These are phyloP conservation scores for Murina feae DNA, from an alignment of 2,113 vertebrate genomes.

Conservation along the genomic window DNA sequence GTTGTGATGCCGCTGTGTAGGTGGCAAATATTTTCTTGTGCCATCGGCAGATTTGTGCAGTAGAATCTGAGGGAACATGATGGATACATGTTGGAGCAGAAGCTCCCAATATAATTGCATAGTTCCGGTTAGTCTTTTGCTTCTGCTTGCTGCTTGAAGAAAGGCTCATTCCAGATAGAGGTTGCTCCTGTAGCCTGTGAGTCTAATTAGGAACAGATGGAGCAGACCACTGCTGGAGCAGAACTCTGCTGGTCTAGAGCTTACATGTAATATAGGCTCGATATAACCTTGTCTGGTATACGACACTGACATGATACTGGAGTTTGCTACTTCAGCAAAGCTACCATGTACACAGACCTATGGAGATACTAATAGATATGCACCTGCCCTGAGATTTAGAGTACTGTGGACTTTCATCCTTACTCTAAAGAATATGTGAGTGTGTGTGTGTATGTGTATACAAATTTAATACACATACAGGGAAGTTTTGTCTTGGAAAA, in stretches of 20 bases:
- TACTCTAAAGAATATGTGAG: not conserved
- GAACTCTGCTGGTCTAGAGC: not conserved
- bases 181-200: not conserved
- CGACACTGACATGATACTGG: not conserved
- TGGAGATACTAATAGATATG: not conserved
- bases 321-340: not conserved
- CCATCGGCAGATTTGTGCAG: not conserved
- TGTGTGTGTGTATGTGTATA: not conserved
- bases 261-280: not conserved
- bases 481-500: not conserved
- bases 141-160: not conserved
- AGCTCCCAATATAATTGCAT: not conserved
- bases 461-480: not conserved
- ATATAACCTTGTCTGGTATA: not conserved
- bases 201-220: not conserved
- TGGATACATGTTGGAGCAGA: not conserved
- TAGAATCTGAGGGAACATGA: not conserved
- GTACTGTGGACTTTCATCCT: not conserved
- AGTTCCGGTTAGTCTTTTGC: not conserved
- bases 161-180: not conserved
- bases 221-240: not conserved
- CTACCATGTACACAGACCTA: not conserved
- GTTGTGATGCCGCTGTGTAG: not conserved
- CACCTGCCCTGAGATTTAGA: not conserved
- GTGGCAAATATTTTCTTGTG: not conserved